Conservation (phyloP, 2,888 invertebrate genomes). For the Morpho deidamia region DNA sequence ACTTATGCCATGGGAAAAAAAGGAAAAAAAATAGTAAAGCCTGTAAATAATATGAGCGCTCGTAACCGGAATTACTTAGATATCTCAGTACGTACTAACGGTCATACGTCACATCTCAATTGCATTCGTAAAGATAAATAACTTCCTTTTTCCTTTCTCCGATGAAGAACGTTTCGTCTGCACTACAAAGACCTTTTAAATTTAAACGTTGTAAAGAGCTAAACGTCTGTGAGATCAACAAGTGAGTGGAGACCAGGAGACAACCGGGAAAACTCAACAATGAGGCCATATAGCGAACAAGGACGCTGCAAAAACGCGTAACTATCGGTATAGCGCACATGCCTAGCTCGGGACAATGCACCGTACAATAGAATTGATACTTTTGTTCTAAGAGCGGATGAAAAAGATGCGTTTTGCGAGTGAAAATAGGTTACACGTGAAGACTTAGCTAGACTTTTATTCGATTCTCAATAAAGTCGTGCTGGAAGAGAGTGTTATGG, state of each 20-base stretch:
- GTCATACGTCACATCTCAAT: no score
- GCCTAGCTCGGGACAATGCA: constrained; percentile 1
- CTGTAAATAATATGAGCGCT: no score
- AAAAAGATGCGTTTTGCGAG: constrained; percentile 1
- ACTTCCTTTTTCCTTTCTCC: no score
- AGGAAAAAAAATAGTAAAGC: no score
- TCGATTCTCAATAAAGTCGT: no score
- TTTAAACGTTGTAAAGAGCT: not conserved
- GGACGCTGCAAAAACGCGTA: not conserved
- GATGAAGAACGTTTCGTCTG: no score
- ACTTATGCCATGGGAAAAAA: no score
- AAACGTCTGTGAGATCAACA: not conserved
- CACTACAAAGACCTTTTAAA: not conserved
- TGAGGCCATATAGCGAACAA: not conserved
- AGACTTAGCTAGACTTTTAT: not conserved
- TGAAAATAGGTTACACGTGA: not conserved
- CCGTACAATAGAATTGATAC: constrained; percentile 1
- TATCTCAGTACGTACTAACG: no score
- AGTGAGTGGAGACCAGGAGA: not conserved
- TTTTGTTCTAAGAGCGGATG: constrained; percentile 8
- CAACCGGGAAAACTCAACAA: not conserved
- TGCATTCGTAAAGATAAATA: no score
- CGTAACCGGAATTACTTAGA: no score
- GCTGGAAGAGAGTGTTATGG: no score
- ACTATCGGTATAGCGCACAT: not conserved